Evolutionary conservation across 2,888 invertebrate genomes (phyloP), one percentile per base, ranked within the genome.

Genomic region (Habrosyne pyritoides): DNA sequence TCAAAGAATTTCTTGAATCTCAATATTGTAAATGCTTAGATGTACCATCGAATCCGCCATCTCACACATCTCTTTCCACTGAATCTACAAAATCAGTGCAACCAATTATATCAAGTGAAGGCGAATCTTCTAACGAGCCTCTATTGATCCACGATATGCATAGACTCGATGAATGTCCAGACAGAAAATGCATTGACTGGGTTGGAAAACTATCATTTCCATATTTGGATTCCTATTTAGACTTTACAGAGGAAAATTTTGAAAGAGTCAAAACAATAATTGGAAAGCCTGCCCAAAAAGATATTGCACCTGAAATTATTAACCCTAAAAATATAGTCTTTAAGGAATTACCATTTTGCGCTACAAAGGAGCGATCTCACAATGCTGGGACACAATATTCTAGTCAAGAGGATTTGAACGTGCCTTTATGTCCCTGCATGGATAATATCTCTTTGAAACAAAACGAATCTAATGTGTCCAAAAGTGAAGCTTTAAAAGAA

Each of bases 241-340:
- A 92, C 73, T 92, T 77, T 55, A 79, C 75, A 6, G 89, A 91
- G 63, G 79, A 87, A 57, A 91, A 91, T 56, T 90, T 77, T 67
- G 60, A 66, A 58, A 75, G 75, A 61, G 81, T 91, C 0, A 77
- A 82, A 69, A 60, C 77, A n/a, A 78, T 87, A 53, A 64, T 88
- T 36, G 77, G 75, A 21, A 60, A 69, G 50, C 57, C 48, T 10
- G 57, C 64, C 3, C 50, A 61, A 60, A 55, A 58, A 47, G 62
- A 59, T 8, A 8, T 54, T 24, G n/a, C 57, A 10, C 80, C 80
- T 7, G 63, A 75, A 54, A 49, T 81, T 12, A 58, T 86, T 10
- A 68, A 78, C 54, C 73, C 84, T 0, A 82, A 73, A 57, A 58
- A 70, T 46, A 79, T 88, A 26, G 76, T 76, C 7, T 57, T 62